A percentile compares a stretch with the other conserved stretches of the same genome.
Evolutionary conservation across 2,113 vertebrate genomes (phyloP).

Genomic region (Ancistrus triradiatus): DNA sequence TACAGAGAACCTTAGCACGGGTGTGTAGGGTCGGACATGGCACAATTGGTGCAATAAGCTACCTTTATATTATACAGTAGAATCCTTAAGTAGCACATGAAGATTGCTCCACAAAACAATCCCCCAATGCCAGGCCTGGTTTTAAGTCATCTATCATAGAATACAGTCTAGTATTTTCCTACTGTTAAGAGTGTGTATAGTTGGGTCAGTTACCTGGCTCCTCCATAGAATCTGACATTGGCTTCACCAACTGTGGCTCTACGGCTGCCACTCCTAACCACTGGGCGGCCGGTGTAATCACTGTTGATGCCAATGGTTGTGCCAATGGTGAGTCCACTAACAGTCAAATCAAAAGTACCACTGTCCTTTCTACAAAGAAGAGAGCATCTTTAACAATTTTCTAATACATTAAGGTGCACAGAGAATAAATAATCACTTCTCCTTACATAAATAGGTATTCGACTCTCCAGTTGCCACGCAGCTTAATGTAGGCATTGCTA

Average conservation of each 20-base stretch:
- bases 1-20: no score
- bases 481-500: conserved; percentile 55
- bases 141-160: no score
- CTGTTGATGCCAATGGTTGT: conserved; percentile 50
- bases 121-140: no score
- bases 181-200: no score
- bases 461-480: conserved; percentile 68
- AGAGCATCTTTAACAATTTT: background rate
- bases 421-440: background rate
- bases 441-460: conserved; percentile 66
- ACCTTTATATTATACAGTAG: no score
- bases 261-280: conserved; percentile 53
- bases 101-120: no score
- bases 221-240: conserved; percentile 61
- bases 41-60: no score
- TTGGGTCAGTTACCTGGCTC: conserved; percentile 58
- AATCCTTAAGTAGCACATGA: no score
- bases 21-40: no score
- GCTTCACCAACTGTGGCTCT: conserved; percentile 42
- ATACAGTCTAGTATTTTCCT: no score
- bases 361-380: conserved; percentile 58
- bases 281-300: conserved; percentile 61
- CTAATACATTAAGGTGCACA: background rate
- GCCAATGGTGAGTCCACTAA: conserved; percentile 53
- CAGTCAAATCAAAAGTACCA: conserved; percentile 63